A percentile compares a stretch with the other conserved stretches of the same genome.
Conservation (phyloP, 2,797 vertebrate genomes). For the Poeciliopsis turneri region DNA sequence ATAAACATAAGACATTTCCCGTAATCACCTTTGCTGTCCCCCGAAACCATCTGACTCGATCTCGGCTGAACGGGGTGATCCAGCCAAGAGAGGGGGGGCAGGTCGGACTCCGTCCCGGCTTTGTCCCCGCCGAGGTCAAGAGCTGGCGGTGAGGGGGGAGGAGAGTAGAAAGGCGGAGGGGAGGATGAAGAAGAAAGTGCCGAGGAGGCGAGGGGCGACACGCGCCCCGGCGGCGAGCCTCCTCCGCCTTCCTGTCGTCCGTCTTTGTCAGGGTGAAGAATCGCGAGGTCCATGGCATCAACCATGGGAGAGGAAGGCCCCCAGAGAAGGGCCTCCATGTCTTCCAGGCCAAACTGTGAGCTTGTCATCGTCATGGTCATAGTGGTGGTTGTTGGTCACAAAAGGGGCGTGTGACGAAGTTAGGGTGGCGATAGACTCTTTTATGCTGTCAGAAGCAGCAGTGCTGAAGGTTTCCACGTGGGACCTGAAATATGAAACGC, state of each 20-base stretch:
- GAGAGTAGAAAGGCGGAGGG: conserved; percentile 72
- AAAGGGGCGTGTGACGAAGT: conserved; percentile 50
- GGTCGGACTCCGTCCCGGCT: conserved; percentile 68
- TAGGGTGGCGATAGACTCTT: conserved; percentile 63
- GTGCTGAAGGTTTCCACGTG: conserved; percentile 76
- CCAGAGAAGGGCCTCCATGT: conserved; percentile 88
- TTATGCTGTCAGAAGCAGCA: conserved; percentile 83
- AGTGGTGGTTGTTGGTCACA: conserved; percentile 79
- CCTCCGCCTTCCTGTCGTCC: conserved; percentile 66
- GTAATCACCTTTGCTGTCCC: conserved; percentile 72
- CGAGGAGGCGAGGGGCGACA: conserved; percentile 67
- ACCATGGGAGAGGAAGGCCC: conserved; percentile 94
- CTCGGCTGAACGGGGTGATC: conserved; percentile 66
- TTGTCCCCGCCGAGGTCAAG: conserved; percentile 66
- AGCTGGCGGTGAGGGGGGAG: conserved; percentile 70
- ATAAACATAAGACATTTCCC: neutral
- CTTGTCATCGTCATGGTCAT: conserved; percentile 88
- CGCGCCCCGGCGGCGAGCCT: conserved; percentile 51
- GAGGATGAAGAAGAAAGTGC: conserved; percentile 69
- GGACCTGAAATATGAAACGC: conserved; percentile 68
- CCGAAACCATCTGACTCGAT: conserved; percentile 41
- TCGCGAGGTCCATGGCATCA: conserved; percentile 77
- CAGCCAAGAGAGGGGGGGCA: conserved; percentile 72
- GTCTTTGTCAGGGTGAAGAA: conserved; percentile 60
- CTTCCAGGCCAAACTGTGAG: conserved; percentile 93